A percentile compares a stretch with the other conserved stretches of the same genome.
Evolutionary conservation across 2,113 vertebrate genomes (phyloP).

Genomic region (Urocitellus parryii): DNA sequence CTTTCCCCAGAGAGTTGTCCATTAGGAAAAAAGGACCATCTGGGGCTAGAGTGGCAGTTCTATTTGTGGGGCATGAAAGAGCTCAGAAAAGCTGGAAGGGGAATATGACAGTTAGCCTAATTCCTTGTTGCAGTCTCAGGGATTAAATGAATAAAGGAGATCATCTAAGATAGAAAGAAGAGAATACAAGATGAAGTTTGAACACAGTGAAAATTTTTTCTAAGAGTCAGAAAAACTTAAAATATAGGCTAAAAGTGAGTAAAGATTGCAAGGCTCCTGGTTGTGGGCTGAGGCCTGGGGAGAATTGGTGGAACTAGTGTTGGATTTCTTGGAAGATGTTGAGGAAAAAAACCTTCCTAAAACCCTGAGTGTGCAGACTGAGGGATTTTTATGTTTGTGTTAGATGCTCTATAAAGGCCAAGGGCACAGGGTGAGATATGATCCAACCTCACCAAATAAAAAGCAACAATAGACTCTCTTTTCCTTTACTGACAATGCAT

Average conservation of each 20-base stretch:
- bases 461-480: neutral
- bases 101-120: neutral
- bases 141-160: slow-evolving; percentile 37
- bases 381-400: neutral
- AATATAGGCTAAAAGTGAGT: neutral
- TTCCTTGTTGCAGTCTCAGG: neutral
- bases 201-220: neutral
- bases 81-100: neutral
- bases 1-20: slow-evolving; percentile 74
- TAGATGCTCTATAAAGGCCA: neutral
- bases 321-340: neutral
- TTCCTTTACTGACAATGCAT: neutral
- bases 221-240: neutral
- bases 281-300: neutral
- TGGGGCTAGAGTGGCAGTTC: slow-evolving; percentile 52
- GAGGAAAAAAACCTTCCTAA: neutral
- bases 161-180: neutral
- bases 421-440: neutral
- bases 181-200: neutral
- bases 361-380: neutral
- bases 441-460: neutral
- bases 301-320: neutral
- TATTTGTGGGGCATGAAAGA: slow-evolving; percentile 60
- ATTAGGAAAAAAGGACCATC: slow-evolving; percentile 65
- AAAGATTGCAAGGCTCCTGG: neutral